Evolutionary conservation across 2,797 vertebrate genomes (phyloP), one percentile per base, ranked within the genome.

Genomic region (Numenius phaeopus): DNA sequence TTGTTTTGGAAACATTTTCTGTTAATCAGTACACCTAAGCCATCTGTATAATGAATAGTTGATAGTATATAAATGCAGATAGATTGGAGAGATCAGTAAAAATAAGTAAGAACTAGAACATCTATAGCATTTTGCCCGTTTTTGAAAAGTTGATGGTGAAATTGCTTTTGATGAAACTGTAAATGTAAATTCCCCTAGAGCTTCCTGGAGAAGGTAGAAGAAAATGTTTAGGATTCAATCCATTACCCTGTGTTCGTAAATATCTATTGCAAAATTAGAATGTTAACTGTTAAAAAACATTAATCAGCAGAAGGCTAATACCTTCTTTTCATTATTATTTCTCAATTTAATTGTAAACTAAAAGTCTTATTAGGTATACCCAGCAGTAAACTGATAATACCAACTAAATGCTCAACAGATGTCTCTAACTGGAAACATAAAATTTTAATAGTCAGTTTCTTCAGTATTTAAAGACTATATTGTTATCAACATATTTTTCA

Each of bases 401-500:
- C 87, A 80, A 92, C 97, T 98, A 98, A 98, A 97, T 97, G 97
- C 82, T 98, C 94, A 98, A 90, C 97, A 97, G 98, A 98, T 98
- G 98, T 96, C 89, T 96, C 92, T 98, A 98, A 98, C 97, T 98
- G 97, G 96, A 94, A 94, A 83, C 94, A 98, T 98, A 98, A 98
- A 98, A 98, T 96, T 98, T 98, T 98, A 98, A 98, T 98, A 55
- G 92, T 93, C 87, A 95, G 85, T 98, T 98, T 97, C 98, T 97
- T 97, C 97, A 96, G 97, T 98, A 98, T 98, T 98, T 98, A 98
- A 98, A 98, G 96, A 96, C 96, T 96, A 76, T 95, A 98, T 97
- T 97, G 97, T 97, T 94, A 98, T 98, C 98, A 98, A 98, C 97
- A 97, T 97, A 98, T 98, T 98, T 98, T 98, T 98, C 98, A 98